These are phyloP conservation scores for Xiphydria camelus DNA, from an alignment of 2,888 invertebrate genomes.

Conservation along the genomic window DNA sequence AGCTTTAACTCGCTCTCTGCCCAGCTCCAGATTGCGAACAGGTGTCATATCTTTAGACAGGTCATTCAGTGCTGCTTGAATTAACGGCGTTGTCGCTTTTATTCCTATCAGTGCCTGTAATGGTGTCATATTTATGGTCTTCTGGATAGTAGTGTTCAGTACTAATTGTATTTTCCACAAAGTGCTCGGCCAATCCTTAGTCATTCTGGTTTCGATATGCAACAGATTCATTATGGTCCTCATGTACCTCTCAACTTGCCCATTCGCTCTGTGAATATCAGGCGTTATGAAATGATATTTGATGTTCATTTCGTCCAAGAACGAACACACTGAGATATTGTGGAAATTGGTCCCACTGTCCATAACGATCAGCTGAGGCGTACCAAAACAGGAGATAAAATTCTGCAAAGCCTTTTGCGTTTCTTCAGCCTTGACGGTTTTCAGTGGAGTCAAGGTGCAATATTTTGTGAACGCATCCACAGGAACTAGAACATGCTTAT, in stretches of 20 bases:
- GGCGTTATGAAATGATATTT: slow-evolving; percentile 16
- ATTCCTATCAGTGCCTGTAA: too few relatives aligned
- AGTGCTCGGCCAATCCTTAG: slow-evolving; percentile 3
- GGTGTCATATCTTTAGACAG: too few relatives aligned
- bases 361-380: slow-evolving; percentile 24
- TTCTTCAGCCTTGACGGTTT: slow-evolving; percentile 1
- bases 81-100: too few relatives aligned
- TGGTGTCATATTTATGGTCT: too few relatives aligned
- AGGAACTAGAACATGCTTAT: not conserved
- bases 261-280: not conserved
- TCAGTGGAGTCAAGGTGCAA: slow-evolving; percentile 21
- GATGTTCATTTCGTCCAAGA: slow-evolving; percentile 14
- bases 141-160: slow-evolving; percentile 5
- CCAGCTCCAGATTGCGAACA: too few relatives aligned
- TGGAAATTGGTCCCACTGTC: slow-evolving; percentile 26
- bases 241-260: slow-evolving; percentile 8
- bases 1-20: too few relatives aligned
- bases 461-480: slow-evolving; percentile 27
- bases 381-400: slow-evolving; percentile 24
- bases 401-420: slow-evolving; percentile 17
- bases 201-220: slow-evolving; percentile 8
- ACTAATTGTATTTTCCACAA: slow-evolving; percentile 17
- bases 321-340: slow-evolving; percentile 22
- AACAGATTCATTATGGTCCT: slow-evolving; percentile 26
- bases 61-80: too few relatives aligned